Evolutionary conservation across 1,140 invertebrate species (phyloP).

Genomic region (Lysiphlebus fabarum): DNA sequence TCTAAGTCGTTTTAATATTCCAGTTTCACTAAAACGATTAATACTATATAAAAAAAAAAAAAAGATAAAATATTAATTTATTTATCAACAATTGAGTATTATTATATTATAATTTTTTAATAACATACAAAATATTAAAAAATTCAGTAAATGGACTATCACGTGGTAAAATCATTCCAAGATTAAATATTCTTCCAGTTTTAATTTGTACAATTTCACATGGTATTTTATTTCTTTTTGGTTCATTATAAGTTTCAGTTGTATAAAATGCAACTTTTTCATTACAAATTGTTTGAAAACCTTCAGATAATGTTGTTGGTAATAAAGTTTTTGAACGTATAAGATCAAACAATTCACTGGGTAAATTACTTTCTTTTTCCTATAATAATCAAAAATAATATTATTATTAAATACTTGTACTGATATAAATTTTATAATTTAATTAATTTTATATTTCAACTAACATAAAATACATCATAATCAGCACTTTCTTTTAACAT

Average conservation of each 20-base stretch:
- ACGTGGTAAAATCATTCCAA: conserved; percentile 18
- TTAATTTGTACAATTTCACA: conserved; percentile 24
- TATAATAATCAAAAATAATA: background rate
- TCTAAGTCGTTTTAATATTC: conserved; percentile 22
- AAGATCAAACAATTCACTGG: background rate
- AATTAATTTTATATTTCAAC: background rate
- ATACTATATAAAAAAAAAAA: conserved; percentile 25
- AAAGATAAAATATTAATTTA: no score
- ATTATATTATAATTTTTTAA: no score
- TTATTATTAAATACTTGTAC: no score
- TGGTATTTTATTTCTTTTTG: conserved; percentile 12
- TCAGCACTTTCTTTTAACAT: conserved; percentile 21
- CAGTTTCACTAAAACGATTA: conserved; percentile 22
- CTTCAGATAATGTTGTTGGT: conserved; percentile 4
- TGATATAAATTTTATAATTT: no score
- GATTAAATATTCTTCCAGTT: conserved; percentile 19
- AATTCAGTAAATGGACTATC: conserved; percentile 25
- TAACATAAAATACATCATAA: conserved; percentile 19
- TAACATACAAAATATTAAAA: conserved; percentile 30
- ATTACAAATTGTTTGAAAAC: conserved; percentile 23
- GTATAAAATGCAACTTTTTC: conserved; percentile 26
- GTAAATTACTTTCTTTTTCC: background rate
- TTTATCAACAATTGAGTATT: background rate
- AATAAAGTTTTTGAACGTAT: background rate
- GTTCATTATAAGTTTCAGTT: conserved; percentile 19